These are phyloP conservation scores for Sabatieria punctata DNA, from an alignment of 2,888 invertebrate species.

Conservation along the genomic window DNA sequence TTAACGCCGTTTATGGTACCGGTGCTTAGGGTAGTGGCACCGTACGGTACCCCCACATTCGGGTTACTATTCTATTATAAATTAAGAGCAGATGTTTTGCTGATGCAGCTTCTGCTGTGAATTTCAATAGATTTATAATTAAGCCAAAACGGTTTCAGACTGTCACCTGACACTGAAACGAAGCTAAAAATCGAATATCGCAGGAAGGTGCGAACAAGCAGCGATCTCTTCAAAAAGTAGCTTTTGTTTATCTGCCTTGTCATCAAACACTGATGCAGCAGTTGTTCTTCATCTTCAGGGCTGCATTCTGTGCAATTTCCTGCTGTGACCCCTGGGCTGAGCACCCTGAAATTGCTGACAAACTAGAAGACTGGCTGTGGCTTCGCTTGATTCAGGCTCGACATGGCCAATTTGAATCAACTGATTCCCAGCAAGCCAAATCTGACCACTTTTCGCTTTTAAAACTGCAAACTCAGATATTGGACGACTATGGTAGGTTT, in stretches of 20 bases:
- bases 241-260: no score
- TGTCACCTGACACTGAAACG: constrained; percentile 17
- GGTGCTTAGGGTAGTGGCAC: no score
- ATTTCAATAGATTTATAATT: no score
- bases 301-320: constrained; percentile 73
- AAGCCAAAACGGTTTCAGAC: constrained; percentile 3
- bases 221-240: no score
- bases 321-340: constrained; percentile 51
- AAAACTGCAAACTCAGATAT: constrained; percentile 62
- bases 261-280: no score
- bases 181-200: constrained; percentile 56
- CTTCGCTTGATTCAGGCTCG: constrained; percentile 63
- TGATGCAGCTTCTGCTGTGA: no score
- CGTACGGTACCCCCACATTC: no score
- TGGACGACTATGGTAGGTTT: constrained; percentile 40
- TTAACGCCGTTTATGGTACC: no score
- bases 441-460: constrained; percentile 59
- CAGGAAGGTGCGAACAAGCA: constrained; percentile 55
- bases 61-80: no score
- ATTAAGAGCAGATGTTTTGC: no score
- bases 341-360: constrained; percentile 69
- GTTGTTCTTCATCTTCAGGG: constrained; percentile 29
- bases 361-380: constrained; percentile 92
- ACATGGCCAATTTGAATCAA: constrained; percentile 19
- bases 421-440: no score